These are phyloP conservation scores for Nymphalis io DNA, from an alignment of 1,140 invertebrate genomes.

Conservation along the genomic window DNA sequence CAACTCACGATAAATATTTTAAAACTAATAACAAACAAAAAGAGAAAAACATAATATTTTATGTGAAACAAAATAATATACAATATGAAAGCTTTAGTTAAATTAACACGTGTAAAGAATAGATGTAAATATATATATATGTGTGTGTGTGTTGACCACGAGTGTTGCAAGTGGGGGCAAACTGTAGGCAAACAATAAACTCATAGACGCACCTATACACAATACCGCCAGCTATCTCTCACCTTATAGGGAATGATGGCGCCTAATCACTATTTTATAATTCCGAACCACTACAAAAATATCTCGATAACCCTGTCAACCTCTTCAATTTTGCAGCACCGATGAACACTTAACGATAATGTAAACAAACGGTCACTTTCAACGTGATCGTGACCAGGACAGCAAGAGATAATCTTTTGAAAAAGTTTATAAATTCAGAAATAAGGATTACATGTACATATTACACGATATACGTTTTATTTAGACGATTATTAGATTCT, in stretches of 20 bases:
- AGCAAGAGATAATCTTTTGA: neutral
- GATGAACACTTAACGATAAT: slow-evolving; percentile 58
- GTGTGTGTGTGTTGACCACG: neutral
- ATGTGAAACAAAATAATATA: neutral
- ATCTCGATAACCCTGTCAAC: slow-evolving; percentile 59
- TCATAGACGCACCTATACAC: slow-evolving; percentile 5
- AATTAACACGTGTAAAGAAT: too few relatives aligned
- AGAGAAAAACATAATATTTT: slow-evolving; percentile 1
- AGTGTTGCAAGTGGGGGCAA: slow-evolving; percentile 11
- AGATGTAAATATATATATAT: neutral
- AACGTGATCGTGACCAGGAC: neutral
- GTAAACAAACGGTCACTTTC: slow-evolving; percentile 12
- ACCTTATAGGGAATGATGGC: slow-evolving; percentile 62
- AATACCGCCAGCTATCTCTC: slow-evolving; percentile 19
- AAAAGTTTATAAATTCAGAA: neutral
- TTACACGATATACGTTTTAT: neutral
- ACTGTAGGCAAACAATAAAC: slow-evolving; percentile 15
- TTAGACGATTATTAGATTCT: slow-evolving; percentile 10
- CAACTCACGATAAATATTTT: neutral
- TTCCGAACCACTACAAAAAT: slow-evolving; percentile 59
- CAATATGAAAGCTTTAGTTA: neutral
- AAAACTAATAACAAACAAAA: slow-evolving; percentile 14
- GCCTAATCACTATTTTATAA: slow-evolving; percentile 51
- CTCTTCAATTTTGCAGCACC: slow-evolving; percentile 64
- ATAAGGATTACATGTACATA: neutral